Conservation (phyloP, 2,797 vertebrate genomes). For the Acropternis orthonyx region DNA sequence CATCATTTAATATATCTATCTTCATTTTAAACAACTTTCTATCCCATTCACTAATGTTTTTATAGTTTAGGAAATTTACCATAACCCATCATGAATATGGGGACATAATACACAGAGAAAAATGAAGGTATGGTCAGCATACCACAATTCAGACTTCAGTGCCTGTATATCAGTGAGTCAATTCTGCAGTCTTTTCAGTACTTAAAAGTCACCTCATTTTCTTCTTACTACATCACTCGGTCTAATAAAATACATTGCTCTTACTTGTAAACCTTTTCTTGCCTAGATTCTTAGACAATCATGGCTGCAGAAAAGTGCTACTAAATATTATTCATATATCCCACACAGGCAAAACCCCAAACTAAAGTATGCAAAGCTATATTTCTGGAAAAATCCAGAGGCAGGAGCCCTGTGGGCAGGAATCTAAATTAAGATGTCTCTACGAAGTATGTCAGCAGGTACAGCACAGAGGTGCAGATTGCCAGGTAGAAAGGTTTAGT, state of each 20-base stretch:
- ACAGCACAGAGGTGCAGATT: fast-evolving
- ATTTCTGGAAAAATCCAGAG: not conserved
- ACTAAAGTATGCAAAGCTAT: not conserved
- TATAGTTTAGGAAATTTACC: not conserved
- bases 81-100: not conserved
- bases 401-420: not conserved
- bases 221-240: not conserved
- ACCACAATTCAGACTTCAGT: not conserved
- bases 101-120: not conserved
- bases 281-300: not conserved
- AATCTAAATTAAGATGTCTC: not conserved
- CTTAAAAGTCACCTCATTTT: not conserved
- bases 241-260: not conserved
- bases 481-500: not conserved
- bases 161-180: not conserved
- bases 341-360: not conserved
- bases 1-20: not conserved
- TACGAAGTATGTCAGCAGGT: not conserved
- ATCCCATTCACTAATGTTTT: not conserved
- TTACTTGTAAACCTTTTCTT: not conserved
- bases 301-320: not conserved
- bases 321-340: not conserved
- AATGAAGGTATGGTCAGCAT: not conserved
- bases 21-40: not conserved
- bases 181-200: not conserved